Evolutionary conservation across 2,888 invertebrate species (phyloP), one percentile per base, ranked within the genome.

Genomic region (Tridacna gigas): DNA sequence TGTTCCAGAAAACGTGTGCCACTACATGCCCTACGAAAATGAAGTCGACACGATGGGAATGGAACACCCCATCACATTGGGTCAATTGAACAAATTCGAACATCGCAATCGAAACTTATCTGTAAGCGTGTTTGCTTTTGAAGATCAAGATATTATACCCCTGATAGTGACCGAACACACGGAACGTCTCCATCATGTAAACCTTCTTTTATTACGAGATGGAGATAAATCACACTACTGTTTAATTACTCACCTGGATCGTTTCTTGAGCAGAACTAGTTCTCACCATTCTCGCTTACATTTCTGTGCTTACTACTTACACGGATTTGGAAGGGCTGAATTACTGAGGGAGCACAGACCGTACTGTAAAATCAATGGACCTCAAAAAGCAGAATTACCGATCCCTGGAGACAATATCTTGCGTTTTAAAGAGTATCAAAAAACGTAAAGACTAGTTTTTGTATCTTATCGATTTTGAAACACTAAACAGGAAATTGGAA

Each of bases 381-480:
- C 76, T 47, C 88, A 86, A 71, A 83, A 80, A 79, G 79, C 80
- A 51, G 76, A 75, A 60, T 51, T 86, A 25, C 88, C 88, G n/a
- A 66, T 22, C 73, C 61, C 79, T 20, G 84, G 82, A 56, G 56
- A 74, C 20, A 81, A 79, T 83, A 82, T 85, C 63, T 61, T 88
- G 60, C 25, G 74, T 51, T 88, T 86, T 37, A 86, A 76, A 26
- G 84, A 88, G 0, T 76, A 63, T 71, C 73, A 80, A 65, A 86
- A 86, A 74, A 74, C 79, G 28, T 86, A 37, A 79, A 77, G 61
- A 69, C 79, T 15, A 82, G 81, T 20, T 87, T 85, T 25, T 71
- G 75, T n/a, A 83, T 87, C 37, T 87, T 81, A 56, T 79, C 37
- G 86, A 86, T 26, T 84, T 88, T 26, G 86, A 88, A 63, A 80